Percentiles rank a stretch among this genome's conserved stretches.
These are phyloP conservation scores for Pseudochirops cupreus DNA, from an alignment of 2,797 vertebrate species.

Conservation along the genomic window DNA sequence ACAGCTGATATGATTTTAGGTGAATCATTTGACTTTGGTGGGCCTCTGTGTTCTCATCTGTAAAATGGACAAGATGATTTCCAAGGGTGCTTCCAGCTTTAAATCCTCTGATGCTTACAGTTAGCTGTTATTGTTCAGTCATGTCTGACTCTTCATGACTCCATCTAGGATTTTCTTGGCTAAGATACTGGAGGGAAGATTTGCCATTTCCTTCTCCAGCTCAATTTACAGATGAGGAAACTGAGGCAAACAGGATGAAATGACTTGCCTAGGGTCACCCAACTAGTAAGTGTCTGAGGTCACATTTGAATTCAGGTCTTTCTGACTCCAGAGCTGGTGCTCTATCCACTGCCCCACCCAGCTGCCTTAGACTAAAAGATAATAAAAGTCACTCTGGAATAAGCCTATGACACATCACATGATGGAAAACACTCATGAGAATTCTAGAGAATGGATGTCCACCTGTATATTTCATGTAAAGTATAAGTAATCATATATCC, in stretches of 20 bases:
- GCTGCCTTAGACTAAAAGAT: neutral
- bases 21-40: neutral
- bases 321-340: neutral
- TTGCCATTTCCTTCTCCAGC: too few relatives aligned
- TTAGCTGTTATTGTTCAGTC: too few relatives aligned
- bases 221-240: too few relatives aligned
- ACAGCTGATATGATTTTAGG: neutral
- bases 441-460: neutral
- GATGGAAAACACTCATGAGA: neutral
- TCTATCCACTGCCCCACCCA: neutral
- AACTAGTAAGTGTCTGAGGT: too few relatives aligned
- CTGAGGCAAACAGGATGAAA: too few relatives aligned
- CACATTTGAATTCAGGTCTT: too few relatives aligned
- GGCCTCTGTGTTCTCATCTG: neutral
- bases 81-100: neutral
- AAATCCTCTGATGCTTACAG: neutral
- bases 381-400: neutral
- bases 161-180: too few relatives aligned
- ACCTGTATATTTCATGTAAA: neutral
- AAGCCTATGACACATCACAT: neutral
- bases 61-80: neutral
- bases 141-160: too few relatives aligned
- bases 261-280: too few relatives aligned
- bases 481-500: neutral
- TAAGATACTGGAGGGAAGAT: too few relatives aligned